A percentile compares a stretch with the other conserved stretches of the same genome.
Evolutionary conservation across 2,888 invertebrate species (phyloP).

Genomic region (Drosophila macrospina): DNA sequence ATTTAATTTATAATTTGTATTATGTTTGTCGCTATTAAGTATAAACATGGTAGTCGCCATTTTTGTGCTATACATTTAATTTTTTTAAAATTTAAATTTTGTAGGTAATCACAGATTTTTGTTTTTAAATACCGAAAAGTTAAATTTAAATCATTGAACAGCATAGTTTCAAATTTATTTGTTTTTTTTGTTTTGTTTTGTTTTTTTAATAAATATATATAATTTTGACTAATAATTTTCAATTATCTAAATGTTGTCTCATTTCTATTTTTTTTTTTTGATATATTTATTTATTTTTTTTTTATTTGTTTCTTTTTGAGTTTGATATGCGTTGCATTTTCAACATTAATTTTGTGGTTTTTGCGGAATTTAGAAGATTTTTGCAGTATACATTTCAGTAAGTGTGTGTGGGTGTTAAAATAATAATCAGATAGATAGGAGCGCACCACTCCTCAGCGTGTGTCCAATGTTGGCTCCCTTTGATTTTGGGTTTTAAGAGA

Average conservation of each 20-base stretch:
- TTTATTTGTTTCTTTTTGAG: constrained; percentile 35
- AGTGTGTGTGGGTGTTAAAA: constrained; percentile 1
- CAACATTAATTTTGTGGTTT: constrained; percentile 46
- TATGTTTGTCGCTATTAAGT: constrained; percentile 46
- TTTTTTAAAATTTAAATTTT: constrained; percentile 82
- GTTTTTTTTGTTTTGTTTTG: constrained; percentile 42
- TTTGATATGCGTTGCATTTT: constrained; percentile 75
- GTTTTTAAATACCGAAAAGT: constrained; percentile 83
- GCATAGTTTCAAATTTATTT: constrained; percentile 72
- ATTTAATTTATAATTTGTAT: constrained; percentile 49
- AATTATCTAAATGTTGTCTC: constrained; percentile 80
- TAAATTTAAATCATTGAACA: constrained; percentile 80
- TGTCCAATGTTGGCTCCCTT: neutral
- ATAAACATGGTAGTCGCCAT: constrained; percentile 55
- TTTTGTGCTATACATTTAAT: constrained; percentile 72
- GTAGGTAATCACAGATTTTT: constrained; percentile 85
- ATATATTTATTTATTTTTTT: constrained; percentile 11
- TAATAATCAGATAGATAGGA: constrained; percentile 23
- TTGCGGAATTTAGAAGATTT: constrained; percentile 31
- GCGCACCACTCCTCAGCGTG: constrained; percentile 17
- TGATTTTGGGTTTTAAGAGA: constrained; percentile 1
- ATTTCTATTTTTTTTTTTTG: constrained; percentile 43
- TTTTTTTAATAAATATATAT: constrained; percentile 60
- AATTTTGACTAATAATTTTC: constrained; percentile 84
- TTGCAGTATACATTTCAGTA: constrained; percentile 24